phyloP scores from a whole-genome alignment of 2,113 vertebrate genomes.

The Dinomys branickii region DNA sequence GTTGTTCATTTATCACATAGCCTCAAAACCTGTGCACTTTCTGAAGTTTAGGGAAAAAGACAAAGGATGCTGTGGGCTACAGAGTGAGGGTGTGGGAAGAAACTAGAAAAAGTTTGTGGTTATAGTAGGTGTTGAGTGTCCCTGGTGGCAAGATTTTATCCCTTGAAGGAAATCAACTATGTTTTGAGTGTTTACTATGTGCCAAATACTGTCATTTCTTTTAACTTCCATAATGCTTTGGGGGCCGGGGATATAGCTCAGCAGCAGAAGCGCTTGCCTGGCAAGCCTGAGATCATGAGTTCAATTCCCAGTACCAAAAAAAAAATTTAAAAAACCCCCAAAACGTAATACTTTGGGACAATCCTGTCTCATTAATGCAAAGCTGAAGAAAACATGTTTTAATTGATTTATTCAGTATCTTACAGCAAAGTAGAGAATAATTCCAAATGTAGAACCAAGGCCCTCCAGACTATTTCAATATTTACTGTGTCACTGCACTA shows the following conservation, averaged over 20 bases:
- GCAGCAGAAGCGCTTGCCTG: too few species aligned
- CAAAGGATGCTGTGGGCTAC: background rate
- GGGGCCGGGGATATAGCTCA: too few species aligned
- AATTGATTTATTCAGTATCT: background rate
- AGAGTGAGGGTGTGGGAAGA: background rate
- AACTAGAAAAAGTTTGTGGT: background rate
- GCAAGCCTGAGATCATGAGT: too few species aligned
- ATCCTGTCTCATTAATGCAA: background rate
- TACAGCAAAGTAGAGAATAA: background rate
- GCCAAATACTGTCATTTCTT: background rate
- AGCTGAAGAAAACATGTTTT: conserved; percentile 6
- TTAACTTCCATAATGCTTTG: conserved; percentile 24
- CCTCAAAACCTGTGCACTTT: background rate
- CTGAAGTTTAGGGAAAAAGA: background rate
- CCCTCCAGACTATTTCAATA: background rate
- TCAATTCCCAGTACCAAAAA: too few species aligned
- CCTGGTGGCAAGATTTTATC: background rate
- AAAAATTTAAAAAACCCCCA: too few species aligned
- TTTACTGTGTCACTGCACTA: background rate
- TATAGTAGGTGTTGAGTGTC: background rate
- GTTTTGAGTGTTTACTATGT: background rate
- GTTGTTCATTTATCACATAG: background rate
- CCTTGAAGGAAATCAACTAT: background rate
- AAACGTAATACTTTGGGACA: background rate
- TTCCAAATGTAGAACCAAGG: background rate